Base-by-base conservation (phyloP, 2,888 invertebrate genomes). In the Pherbina coryleti region DNA sequence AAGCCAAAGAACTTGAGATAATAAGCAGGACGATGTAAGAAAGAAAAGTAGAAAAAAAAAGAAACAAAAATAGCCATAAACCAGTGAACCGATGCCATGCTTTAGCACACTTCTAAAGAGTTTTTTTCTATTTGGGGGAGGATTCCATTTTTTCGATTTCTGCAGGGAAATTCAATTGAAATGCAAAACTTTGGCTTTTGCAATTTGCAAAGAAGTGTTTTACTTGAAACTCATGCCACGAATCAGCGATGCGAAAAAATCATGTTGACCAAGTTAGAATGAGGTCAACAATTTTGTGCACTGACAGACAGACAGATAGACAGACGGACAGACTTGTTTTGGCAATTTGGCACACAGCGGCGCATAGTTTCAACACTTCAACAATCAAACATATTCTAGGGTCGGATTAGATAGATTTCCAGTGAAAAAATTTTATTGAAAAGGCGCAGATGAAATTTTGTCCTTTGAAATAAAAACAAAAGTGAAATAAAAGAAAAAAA, bases 111-210 rank as follows among this genome's bases (percentile, higher is more conserved):
- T 22, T 22, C 3, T 19, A 55, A 19, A 55, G 19, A 44, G 44
- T 44, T 31, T 11, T 5, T 14, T 17, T 62, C 14, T 17, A 31
- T 11, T 44, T 44, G 11, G 4, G 5, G 31, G 25, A 2, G 3
- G 1, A 9, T 62, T 62, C n/a, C 1, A 11, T 31, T 11, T 64
- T 31, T 3, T 44, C 14, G 22, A 28, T 25, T 28, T 9, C 51
- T 31, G n/a, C 19, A 9, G 28, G 55, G 55, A 55, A 44, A 60
- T 28, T 25, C 37, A 73, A 22, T 62, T 60, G 49, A 73, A 62
- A 25, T 73, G 44, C 73, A 73, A 73, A 62, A 73, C 44, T 73
- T 73, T 73, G 17, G 62, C 73, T 73, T 73, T 73, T 62, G 73
- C 49, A 62, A 72, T 62, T 73, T 73, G 73, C 25, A 62, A 31